Conservation (phyloP, 2,888 invertebrate species). For the Lasioglossum leucozonium region DNA sequence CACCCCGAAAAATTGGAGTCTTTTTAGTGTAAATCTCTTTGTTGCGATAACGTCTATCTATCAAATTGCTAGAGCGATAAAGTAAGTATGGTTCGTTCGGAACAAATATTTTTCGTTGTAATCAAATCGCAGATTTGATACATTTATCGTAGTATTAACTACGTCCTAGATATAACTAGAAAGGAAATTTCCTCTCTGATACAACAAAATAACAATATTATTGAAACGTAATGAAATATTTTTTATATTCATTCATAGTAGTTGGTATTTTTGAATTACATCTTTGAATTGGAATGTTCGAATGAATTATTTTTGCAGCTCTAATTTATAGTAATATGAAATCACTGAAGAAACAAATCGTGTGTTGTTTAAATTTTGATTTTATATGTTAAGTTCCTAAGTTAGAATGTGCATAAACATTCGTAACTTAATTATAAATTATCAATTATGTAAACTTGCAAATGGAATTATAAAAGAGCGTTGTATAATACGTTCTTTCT, state of each 20-base stretch:
- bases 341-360: not conserved
- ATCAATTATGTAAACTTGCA: too few species aligned
- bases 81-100: slow-evolving; percentile 76
- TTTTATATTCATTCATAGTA: not conserved
- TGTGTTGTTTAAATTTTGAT: not conserved
- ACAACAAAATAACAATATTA: not conserved
- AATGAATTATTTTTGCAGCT: not conserved
- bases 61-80: slow-evolving; percentile 91
- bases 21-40: slow-evolving; percentile 98
- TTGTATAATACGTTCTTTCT: not conserved
- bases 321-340: not conserved
- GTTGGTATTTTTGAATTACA: not conserved
- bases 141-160: too few species aligned
- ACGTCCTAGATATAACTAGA: too few species aligned
- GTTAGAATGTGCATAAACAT: not conserved
- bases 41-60: slow-evolving; percentile 95
- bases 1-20: slow-evolving; percentile 97
- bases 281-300: not conserved
- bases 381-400: not conserved
- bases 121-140: not conserved
- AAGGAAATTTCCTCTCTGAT: too few species aligned
- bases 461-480: not conserved
- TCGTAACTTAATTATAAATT: not conserved
- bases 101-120: not conserved
- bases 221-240: not conserved